These are phyloP conservation scores for Heterotis niloticus DNA, from an alignment of 2,113 vertebrate genomes.

Conservation along the genomic window DNA sequence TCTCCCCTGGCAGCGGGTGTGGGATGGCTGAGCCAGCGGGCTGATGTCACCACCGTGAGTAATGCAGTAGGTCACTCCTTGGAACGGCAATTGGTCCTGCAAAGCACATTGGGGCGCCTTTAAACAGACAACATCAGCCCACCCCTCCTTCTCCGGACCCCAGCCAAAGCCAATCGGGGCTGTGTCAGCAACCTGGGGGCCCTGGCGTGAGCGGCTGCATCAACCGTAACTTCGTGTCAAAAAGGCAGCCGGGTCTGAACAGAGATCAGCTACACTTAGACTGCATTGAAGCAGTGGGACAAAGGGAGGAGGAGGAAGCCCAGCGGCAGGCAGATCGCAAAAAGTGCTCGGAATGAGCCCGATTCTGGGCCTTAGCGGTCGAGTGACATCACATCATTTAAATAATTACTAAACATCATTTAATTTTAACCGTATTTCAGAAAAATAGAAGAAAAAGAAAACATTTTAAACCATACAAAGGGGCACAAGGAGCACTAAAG, in stretches of 20 bases:
- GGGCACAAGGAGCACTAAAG: too few relatives aligned
- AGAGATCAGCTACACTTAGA: too few relatives aligned
- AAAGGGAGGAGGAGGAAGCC: neutral
- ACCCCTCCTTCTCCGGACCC: neutral
- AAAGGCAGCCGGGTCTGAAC: too few relatives aligned
- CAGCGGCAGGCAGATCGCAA: too few relatives aligned
- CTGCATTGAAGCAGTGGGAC: neutral
- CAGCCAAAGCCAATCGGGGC: neutral
- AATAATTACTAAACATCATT: too few relatives aligned
- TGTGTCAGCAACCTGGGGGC: neutral
- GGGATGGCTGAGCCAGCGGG: neutral
- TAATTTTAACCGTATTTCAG: too few relatives aligned
- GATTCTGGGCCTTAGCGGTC: too few relatives aligned
- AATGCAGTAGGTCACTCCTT: slow-evolving; percentile 29
- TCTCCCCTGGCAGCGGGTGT: neutral
- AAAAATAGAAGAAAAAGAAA: too few relatives aligned
- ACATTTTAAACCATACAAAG: too few relatives aligned
- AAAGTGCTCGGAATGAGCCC: too few relatives aligned
- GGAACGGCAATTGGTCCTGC: slow-evolving; percentile 12
- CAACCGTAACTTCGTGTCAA: neutral
- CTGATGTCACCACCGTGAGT: slow-evolving; percentile 29
- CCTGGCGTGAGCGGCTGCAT: neutral
- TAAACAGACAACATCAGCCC: neutral
- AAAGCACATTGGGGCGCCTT: slow-evolving; percentile 8
- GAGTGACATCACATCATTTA: too few relatives aligned